A percentile compares a stretch with the other conserved stretches of the same genome.
Conservation (phyloP, 2,888 invertebrate genomes). For the Anodontia alba region DNA sequence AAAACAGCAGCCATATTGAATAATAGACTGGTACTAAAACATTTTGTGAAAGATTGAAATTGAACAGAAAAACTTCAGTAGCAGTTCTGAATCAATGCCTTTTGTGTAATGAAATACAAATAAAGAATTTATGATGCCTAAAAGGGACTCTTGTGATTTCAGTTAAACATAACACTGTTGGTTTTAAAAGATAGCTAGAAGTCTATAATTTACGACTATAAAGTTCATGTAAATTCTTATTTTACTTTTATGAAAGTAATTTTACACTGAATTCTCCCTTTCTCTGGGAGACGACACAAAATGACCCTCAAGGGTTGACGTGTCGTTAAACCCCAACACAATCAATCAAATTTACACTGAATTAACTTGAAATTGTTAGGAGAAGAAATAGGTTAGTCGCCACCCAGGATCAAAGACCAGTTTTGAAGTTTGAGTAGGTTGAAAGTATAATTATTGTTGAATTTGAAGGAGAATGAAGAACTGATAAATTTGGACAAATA, state of each 20-base stretch:
- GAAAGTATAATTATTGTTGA: too few relatives aligned
- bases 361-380: conserved; percentile 13
- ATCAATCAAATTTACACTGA: conserved; percentile 24
- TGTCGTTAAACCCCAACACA: too few relatives aligned
- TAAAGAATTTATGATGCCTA: not conserved
- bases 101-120: conserved; percentile 16
- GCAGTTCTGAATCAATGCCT: conserved; percentile 5
- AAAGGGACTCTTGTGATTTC: not conserved
- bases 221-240: conserved; percentile 17
- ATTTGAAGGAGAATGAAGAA: too few relatives aligned
- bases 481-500: too few relatives aligned
- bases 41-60: not conserved
- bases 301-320: too few relatives aligned
- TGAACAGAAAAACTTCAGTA: not conserved
- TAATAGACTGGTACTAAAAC: conserved; percentile 13
- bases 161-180: conserved; percentile 16
- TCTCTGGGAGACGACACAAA: too few relatives aligned
- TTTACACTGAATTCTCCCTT: conserved; percentile 25
- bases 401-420: not conserved
- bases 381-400: not conserved
- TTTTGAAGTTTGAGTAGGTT: too few relatives aligned
- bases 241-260: conserved; percentile 23
- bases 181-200: not conserved
- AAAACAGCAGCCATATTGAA: not conserved
- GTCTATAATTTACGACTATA: conserved; percentile 21